Base-by-base conservation (phyloP, 2,113 vertebrate species). In the Eulemur rufifrons region DNA sequence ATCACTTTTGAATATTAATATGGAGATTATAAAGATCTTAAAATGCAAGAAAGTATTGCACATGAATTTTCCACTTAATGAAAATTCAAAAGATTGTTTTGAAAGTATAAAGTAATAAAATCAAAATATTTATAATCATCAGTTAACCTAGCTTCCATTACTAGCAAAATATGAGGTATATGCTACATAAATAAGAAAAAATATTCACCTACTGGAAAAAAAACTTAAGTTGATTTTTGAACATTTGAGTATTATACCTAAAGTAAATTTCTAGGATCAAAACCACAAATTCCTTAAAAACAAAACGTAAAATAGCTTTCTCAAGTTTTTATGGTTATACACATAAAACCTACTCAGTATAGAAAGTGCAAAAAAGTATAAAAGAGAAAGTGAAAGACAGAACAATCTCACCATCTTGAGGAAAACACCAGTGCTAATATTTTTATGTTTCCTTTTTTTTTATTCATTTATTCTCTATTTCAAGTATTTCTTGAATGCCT, bases 81-180 rank as follows among this genome's bases (percentile, higher is more conserved):
- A 91, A 88, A 89, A 91, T 66, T 73, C 34, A 95, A 94, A 97
- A 95, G 34, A 13, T 73, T 89, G 89, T 83, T 95, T 21, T 91
- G 13, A 85, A 89, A 91, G 20, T n/a, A 27, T 76, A 68, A 91
- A 96, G 54, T 54, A 87, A 82, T 61, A 84, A 4, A 63, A 84
- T 94, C 27, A 64, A 93, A 71, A 37, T 91, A 91, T 85, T 91
- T 80, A 37, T 17, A 95, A 71, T 77, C 21, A 93, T 83, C 18
- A 74, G 45, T 82, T 88, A 89, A 74, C 50, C 82, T 88, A 68
- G 32, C 25, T 83, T 66, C 37, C 25, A 45, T 66, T 90, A 63
- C 50, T 56, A 81, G n/a, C 37, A 81, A 73, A 45, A 47, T 18
- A 71, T 20, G 25, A 95, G 3, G 11, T 34, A 91, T 50, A 71